Conservation (phyloP, 2,797 vertebrate genomes). For the Anguilla pacifica region DNA sequence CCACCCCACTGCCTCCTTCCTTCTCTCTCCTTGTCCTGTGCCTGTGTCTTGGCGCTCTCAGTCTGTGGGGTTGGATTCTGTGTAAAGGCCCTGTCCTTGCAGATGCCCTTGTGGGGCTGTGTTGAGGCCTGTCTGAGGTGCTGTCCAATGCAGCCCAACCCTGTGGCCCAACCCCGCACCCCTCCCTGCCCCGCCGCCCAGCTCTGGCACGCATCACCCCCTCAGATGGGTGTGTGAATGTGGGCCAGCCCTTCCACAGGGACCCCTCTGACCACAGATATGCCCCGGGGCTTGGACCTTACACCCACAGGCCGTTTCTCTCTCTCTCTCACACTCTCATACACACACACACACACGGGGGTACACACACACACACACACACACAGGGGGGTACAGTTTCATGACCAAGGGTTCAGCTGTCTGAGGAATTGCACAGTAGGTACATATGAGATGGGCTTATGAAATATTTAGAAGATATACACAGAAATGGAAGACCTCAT, state of each 20-base stretch:
- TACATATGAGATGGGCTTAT: background rate
- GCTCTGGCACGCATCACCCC: conserved; percentile 7
- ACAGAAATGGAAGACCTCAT: background rate
- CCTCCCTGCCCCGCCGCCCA: background rate
- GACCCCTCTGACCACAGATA: too few relatives aligned
- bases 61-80: background rate
- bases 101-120: background rate
- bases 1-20: background rate
- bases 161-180: background rate
- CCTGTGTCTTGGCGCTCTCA: background rate
- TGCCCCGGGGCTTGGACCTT: background rate
- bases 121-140: conserved; percentile 13
- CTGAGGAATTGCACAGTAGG: background rate
- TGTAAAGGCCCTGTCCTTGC: background rate
- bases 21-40: background rate
- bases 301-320: background rate
- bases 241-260: conserved; percentile 3
- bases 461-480: background rate
- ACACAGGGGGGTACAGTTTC: background rate
- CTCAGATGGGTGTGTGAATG: background rate
- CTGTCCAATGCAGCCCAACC: background rate
- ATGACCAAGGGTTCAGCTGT: background rate
- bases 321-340: conserved; percentile 20
- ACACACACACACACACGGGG: background rate
- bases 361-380: background rate